Evolutionary conservation across 2,113 vertebrate species (phyloP), one percentile per base, ranked within the genome.

Genomic region (Pangasianodon gigas): DNA sequence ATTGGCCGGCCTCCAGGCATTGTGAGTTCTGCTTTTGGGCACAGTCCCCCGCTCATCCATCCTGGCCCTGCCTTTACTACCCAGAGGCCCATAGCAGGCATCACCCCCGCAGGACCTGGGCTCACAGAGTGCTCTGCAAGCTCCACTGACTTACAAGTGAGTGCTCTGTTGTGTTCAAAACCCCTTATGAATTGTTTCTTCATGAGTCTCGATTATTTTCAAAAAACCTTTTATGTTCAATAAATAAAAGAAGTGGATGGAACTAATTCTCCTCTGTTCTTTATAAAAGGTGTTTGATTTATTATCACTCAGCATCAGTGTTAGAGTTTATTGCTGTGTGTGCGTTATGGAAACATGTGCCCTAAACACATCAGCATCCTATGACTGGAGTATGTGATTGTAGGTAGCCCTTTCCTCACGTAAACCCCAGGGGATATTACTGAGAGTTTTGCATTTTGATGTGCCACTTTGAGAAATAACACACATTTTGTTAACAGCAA

Each of bases 11-110:
- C 99, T 44, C 98, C 98, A 84, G 97, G 96, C 88, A 92, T 99
- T 56, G 96, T 99, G 91, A 96, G 98, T 88, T 99, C 98, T 0
- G 97, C 98, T 54, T 99, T 99, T 44, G 98, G 98, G 94, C 98
- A 99, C 95, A 99, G 98, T 88, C 98, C 98, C 69, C 98, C 98
- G 0, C 97, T 99, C 93, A 97, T 99, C 93, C 98, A 99, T 94
- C 97, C 98, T 13, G 97, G 98, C 87, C 98, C 98, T 83, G 97
- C 98, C 51, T 99, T 99, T 90, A 96, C 97, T 93, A 97, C 97
- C 88, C 98, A 99, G 96, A 96, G 98, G 91, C 97, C 98, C 82
- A 96, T 99, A 60, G 97, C 97, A 0, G 97, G 98, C 91, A 98
- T 99, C 92, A 96, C 97, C n/a, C 94, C 97, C 7, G 95, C 97